Conservation (phyloP, 1,140 invertebrate species). For the Lysiphlebus fabarum region DNA sequence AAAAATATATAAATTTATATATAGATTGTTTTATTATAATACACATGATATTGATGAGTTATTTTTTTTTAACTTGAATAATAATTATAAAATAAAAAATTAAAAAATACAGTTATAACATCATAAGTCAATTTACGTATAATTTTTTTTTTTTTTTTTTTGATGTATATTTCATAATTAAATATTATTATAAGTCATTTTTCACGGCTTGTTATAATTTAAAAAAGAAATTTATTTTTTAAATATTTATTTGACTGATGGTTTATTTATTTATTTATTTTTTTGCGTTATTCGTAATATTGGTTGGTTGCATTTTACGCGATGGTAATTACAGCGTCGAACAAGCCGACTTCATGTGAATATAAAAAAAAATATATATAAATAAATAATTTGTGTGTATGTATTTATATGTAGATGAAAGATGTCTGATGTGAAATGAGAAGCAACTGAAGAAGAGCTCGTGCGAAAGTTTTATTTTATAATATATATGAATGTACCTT, state of each 20-base stretch:
- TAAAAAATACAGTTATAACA: no score
- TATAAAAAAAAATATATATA: background rate
- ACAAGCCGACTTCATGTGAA: slow-evolving; percentile 6
- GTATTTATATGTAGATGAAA: background rate
- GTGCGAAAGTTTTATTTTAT: slow-evolving; percentile 7
- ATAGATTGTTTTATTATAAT: no score
- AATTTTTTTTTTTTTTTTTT: no score
- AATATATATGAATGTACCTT: background rate
- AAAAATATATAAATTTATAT: no score
- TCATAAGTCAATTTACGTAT: no score
- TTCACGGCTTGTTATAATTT: no score
- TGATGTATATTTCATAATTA: no score
- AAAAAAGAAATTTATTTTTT: no score
- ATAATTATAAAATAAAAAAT: no score
- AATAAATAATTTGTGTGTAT: background rate
- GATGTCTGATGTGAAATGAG: background rate
- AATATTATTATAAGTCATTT: no score
- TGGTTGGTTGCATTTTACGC: slow-evolving; percentile 15
- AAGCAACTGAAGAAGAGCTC: background rate
- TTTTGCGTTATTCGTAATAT: background rate
- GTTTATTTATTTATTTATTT: background rate
- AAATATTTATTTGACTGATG: background rate
- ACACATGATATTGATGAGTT: no score
- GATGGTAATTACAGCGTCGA: slow-evolving; percentile 15
- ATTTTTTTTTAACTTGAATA: no score